Evolutionary conservation across 2,888 invertebrate genomes (phyloP).

Genomic region (Drosophila recens): DNA sequence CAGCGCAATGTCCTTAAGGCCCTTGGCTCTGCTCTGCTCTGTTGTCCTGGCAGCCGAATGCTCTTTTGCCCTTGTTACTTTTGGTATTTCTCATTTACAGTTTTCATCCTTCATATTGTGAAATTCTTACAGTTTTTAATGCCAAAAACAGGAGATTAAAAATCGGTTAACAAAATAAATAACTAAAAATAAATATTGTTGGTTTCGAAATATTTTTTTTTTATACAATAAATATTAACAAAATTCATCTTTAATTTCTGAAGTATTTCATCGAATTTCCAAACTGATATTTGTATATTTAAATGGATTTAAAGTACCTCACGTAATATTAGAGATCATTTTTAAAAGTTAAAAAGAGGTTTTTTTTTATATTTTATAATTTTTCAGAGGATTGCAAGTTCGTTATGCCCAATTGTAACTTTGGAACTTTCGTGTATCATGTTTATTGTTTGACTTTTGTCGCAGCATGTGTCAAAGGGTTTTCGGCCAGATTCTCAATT

Average conservation of each 20-base stretch:
- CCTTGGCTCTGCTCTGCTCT: neutral
- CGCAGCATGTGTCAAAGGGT: conserved; percentile 58
- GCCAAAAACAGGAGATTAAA: neutral
- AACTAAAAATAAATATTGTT: neutral
- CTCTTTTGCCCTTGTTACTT: conserved; percentile 10
- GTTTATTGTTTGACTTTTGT: conserved; percentile 26
- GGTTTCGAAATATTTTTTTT: too few relatives aligned
- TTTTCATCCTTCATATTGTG: conserved; percentile 6
- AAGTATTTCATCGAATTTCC: too few relatives aligned
- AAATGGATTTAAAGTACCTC: too few relatives aligned
- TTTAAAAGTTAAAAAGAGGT: neutral
- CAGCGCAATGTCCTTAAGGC: conserved; percentile 18
- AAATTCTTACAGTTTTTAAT: conserved; percentile 6
- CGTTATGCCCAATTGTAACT: neutral
- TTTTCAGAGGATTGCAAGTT: conserved; percentile 30
- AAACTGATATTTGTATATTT: too few relatives aligned
- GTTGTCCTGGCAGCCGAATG: conserved; percentile 25
- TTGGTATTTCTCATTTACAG: conserved; percentile 17
- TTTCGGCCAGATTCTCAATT: conserved; percentile 44
- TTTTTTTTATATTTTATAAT: neutral
- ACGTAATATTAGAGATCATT: too few relatives aligned
- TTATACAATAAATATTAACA: too few relatives aligned
- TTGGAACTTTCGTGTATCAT: conserved; percentile 1
- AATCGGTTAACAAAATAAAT: neutral
- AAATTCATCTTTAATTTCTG: too few relatives aligned